Conservation (phyloP, 1,140 invertebrate genomes). For the Mercenaria mercenaria region DNA sequence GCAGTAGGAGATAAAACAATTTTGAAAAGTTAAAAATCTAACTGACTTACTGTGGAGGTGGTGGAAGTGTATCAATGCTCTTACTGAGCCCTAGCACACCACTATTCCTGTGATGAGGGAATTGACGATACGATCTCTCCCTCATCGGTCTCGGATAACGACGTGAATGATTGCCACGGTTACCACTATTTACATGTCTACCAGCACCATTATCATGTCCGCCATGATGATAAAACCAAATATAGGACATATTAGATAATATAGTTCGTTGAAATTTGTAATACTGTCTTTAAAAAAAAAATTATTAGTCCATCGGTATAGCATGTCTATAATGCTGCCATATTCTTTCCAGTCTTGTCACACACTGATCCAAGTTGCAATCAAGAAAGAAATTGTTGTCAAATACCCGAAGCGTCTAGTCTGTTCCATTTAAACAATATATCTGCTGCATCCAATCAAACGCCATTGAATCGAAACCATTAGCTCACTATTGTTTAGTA, state of each 20-base stretch:
- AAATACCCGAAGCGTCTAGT: no score
- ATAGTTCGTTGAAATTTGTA: not conserved
- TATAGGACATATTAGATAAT: constrained; percentile 32
- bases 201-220: not conserved
- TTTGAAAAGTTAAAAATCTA: no score
- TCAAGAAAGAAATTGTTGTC: no score
- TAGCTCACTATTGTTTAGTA: no score
- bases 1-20: no score
- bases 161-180: not conserved
- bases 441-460: no score
- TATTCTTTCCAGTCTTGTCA: no score
- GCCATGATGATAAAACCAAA: constrained; percentile 51
- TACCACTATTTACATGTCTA: not conserved
- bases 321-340: not conserved
- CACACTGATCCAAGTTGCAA: no score
- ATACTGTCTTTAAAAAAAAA: not conserved
- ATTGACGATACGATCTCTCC: constrained; percentile 50
- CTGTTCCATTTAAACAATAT: no score
- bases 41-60: constrained; percentile 57
- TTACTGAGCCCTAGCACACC: constrained; percentile 50
- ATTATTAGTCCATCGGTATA: not conserved
- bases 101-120: constrained; percentile 57
- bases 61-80: constrained; percentile 51
- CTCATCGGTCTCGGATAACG: constrained; percentile 1
- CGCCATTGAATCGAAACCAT: no score